Evolutionary conservation across 1,140 invertebrate genomes (phyloP), one percentile per base, ranked within the genome.

Genomic region (Dendrolimus punctatus): DNA sequence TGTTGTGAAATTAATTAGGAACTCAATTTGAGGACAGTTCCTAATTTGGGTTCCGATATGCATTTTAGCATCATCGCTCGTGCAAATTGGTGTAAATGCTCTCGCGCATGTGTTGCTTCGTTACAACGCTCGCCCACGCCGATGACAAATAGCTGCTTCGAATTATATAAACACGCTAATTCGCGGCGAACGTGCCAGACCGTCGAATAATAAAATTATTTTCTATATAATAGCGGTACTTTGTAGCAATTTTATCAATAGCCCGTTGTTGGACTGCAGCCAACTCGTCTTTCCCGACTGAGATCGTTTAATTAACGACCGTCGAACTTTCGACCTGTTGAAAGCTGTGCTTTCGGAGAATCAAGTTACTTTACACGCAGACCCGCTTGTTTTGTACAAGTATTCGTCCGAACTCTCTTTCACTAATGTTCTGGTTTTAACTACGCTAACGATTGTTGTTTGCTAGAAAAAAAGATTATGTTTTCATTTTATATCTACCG

Each of bases 261-360:
- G 62, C 57, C 56, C 60, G 64, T 64, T 51, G 68, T 73, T 85
- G 82, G 82, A 68, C 55, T 51, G 68, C 58, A 48, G 78, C 81
- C 81, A 85, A 73, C 53, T 74, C 65, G 67, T 71, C 71, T 75
- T 66, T 66, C 64, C 60, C 62, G 74, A 67, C 76, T 78, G 74
- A 80, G 78, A 83, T 76, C 78, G 71, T 85, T 83, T 85, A 85
- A 85, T 85, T 83, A 80, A 81, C 81, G 80, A 81, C 57, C 77
- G 77, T 76, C 73, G 78, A 85, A 83, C 81, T 83, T 81, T 77
- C 68, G 76, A 85, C 82, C 80, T 85, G 82, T 85, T 85, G 82
- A 85, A 82, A 83, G 73, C 74, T 58, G 62, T 61, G 78, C 75
- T 78, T 80, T 77, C 71, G 69, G 65, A 73, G 62, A 73, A 74